Conservation (phyloP, 2,888 invertebrate genomes). For the Eupithecia pulchellata region DNA sequence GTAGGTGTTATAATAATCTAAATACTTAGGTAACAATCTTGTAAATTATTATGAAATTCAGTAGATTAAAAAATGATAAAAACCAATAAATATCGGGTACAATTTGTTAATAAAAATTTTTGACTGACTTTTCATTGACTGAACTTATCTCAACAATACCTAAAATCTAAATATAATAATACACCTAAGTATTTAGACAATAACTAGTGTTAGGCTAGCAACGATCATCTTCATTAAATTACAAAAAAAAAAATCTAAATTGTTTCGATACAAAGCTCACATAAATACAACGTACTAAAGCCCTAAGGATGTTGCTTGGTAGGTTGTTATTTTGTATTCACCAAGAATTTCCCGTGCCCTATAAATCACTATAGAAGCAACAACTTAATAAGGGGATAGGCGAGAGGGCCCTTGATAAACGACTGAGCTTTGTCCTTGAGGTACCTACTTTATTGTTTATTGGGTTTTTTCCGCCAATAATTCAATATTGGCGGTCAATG, state of each 20-base stretch:
- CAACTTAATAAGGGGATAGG: slow-evolving; percentile 40
- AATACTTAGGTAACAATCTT: no score
- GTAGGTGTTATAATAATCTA: no score
- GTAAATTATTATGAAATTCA: no score
- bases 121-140: no score
- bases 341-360: slow-evolving; percentile 22
- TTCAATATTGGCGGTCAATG: background rate
- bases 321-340: background rate
- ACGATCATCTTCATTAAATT: background rate
- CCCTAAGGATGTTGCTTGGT: background rate
- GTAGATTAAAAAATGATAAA: no score
- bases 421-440: slow-evolving; percentile 30
- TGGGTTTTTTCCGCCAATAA: slow-evolving; percentile 7
- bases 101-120: no score
- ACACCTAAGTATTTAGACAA: no score
- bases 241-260: no score
- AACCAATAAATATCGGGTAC: no score
- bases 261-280: no score
- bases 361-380: slow-evolving; percentile 44
- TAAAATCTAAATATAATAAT: no score
- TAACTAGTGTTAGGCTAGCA: background rate
- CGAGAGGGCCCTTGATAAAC: slow-evolving; percentile 38
- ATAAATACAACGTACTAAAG: background rate
- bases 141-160: no score
- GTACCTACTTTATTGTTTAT: slow-evolving; percentile 24